Evolutionary conservation across 1,140 invertebrate species (phyloP).

Genomic region (Goniozus legneri): DNA sequence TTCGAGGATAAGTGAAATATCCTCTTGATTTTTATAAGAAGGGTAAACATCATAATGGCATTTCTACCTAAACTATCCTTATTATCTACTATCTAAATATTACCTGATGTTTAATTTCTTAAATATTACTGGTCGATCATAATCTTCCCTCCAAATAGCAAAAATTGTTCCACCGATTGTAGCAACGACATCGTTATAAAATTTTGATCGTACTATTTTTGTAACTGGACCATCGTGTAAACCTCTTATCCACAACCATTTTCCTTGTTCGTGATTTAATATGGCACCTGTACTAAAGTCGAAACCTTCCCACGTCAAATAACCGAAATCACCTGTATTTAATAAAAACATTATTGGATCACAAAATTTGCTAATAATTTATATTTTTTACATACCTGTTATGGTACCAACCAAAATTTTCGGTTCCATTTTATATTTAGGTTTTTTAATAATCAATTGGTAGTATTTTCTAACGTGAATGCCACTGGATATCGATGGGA

Average conservation of each 20-base stretch:
- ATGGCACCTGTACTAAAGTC: slow-evolving; percentile 58
- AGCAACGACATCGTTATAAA: slow-evolving; percentile 54
- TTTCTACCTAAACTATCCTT: too few relatives aligned
- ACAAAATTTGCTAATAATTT: not conserved
- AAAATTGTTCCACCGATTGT: slow-evolving; percentile 60
- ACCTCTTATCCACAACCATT: slow-evolving; percentile 48
- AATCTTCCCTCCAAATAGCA: slow-evolving; percentile 58
- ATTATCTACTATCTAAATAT: not conserved
- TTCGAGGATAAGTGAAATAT: too few relatives aligned
- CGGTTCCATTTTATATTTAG: slow-evolving; percentile 18
- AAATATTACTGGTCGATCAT: slow-evolving; percentile 56
- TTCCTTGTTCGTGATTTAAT: slow-evolving; percentile 56
- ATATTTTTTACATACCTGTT: slow-evolving; percentile 9
- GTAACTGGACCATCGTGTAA: slow-evolving; percentile 68
- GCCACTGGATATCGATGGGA: slow-evolving; percentile 8
- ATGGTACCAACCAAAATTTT: slow-evolving; percentile 36
- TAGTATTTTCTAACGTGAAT: slow-evolving; percentile 26
- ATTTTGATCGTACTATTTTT: slow-evolving; percentile 56
- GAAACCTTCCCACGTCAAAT: slow-evolving; percentile 60
- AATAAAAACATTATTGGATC: not conserved
- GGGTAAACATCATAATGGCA: too few relatives aligned
- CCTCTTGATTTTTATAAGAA: too few relatives aligned
- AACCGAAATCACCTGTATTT: slow-evolving; percentile 51
- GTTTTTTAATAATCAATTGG: slow-evolving; percentile 27
- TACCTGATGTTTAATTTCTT: slow-evolving; percentile 45